A percentile compares a stretch with the other conserved stretches of the same genome.
Evolutionary conservation across 2,888 invertebrate species (phyloP).

Genomic region (Chrysolina americana): DNA sequence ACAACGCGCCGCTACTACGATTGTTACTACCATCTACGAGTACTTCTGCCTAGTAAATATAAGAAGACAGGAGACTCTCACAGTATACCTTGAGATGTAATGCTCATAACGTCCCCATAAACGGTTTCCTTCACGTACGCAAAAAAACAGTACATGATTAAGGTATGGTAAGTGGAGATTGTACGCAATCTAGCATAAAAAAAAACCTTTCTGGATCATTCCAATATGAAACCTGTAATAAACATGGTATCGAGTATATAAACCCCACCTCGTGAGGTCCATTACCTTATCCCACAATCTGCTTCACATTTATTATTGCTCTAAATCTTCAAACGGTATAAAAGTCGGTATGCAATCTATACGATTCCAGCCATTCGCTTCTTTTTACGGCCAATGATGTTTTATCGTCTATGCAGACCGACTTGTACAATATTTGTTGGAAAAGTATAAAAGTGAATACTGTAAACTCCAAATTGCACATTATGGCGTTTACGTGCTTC

Average conservation of each 20-base stretch:
- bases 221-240: too few species aligned
- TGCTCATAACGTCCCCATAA: too few species aligned
- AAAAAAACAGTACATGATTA: too few species aligned
- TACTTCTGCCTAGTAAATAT: too few species aligned
- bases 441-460: slow-evolving; percentile 57
- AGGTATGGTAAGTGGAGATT: too few species aligned
- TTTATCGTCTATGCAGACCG: slow-evolving; percentile 8
- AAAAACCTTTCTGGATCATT: too few species aligned
- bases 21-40: too few species aligned
- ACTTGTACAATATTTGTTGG: slow-evolving; percentile 31
- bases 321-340: neutral
- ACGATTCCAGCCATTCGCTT: neutral
- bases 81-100: too few species aligned
- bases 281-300: neutral
- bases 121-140: too few species aligned
- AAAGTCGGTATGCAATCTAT: neutral
- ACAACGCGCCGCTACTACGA: too few species aligned
- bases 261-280: neutral
- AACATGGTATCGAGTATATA: neutral
- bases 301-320: neutral
- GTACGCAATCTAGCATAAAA: too few species aligned
- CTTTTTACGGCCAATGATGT: slow-evolving; percentile 30
- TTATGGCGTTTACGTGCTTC: slow-evolving; percentile 60
- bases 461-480: slow-evolving; percentile 60
- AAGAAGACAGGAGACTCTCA: too few species aligned